A percentile compares a stretch with the other conserved stretches of the same genome.
Evolutionary conservation across 2,113 vertebrate species (phyloP).

Genomic region (Takifugu bimaculatus): DNA sequence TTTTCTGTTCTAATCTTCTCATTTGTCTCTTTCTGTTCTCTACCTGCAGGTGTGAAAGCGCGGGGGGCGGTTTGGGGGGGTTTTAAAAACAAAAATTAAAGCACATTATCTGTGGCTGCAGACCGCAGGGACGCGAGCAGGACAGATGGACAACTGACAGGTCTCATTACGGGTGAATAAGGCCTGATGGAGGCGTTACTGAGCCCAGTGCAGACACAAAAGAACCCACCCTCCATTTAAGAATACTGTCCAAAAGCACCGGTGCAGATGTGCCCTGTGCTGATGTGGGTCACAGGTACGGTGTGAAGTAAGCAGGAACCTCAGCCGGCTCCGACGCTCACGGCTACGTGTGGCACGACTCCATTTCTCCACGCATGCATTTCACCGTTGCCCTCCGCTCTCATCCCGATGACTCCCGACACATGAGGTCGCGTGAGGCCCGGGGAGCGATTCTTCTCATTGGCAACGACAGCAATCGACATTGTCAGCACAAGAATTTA

Average conservation of each 20-base stretch:
- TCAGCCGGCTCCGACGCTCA: slow-evolving; percentile 3
- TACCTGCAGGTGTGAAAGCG: slow-evolving; percentile 29
- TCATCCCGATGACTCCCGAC: slow-evolving; percentile 3
- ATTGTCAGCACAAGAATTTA: slow-evolving; percentile 8
- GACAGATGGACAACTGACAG: slow-evolving; percentile 32
- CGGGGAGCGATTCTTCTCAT: slow-evolving; percentile 17
- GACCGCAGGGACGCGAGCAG: slow-evolving; percentile 20
- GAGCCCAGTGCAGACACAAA: slow-evolving; percentile 45
- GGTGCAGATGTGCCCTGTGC: slow-evolving; percentile 14
- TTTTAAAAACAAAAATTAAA: slow-evolving; percentile 1
- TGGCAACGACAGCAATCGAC: slow-evolving; percentile 10
- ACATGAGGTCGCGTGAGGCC: slow-evolving; percentile 25
- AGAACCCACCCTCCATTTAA: slow-evolving; percentile 33
- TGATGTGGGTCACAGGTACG: slow-evolving; percentile 47
- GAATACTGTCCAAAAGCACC: background rate
- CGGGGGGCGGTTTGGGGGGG: slow-evolving; percentile 30
- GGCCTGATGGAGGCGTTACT: slow-evolving; percentile 15
- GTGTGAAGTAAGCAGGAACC: slow-evolving; percentile 6
- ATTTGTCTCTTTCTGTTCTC: slow-evolving; percentile 30
- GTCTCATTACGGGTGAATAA: slow-evolving; percentile 32
- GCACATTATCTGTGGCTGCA: slow-evolving; percentile 35
- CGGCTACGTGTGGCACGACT: slow-evolving; percentile 49
- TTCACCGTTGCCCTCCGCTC: slow-evolving; percentile 26
- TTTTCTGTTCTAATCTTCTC: slow-evolving; percentile 49
- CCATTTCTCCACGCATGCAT: slow-evolving; percentile 41